Conservation (phyloP, 2,797 vertebrate genomes). For the Gymnoscopelus microlampas region DNA sequence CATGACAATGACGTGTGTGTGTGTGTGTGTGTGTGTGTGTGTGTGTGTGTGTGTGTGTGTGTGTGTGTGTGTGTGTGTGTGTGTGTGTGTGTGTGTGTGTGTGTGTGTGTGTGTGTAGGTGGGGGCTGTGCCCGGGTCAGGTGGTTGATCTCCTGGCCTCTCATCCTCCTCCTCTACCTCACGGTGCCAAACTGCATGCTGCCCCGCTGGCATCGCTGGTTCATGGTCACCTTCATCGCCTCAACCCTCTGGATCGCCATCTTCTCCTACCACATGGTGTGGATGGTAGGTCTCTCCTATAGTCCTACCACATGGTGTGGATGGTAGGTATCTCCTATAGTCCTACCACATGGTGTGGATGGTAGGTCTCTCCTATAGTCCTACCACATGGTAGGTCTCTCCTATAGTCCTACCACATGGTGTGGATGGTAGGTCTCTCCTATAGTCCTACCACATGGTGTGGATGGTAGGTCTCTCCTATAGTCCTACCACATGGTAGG, state of each 20-base stretch:
- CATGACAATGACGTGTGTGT: neutral
- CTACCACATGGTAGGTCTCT: constrained; percentile 74
- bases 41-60: neutral
- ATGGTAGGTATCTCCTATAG: constrained; percentile 74
- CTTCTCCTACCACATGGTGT: constrained; percentile 88
- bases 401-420: constrained; percentile 81
- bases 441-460: no score
- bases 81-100: constrained; percentile 1
- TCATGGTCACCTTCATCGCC: constrained; percentile 83
- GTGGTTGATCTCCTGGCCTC: constrained; percentile 85
- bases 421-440: constrained; percentile 76
- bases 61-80: neutral
- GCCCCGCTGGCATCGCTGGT: constrained; percentile 86
- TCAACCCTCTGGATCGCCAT: constrained; percentile 86
- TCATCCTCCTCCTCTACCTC: constrained; percentile 81
- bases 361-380: constrained; percentile 74
- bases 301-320: constrained; percentile 88
- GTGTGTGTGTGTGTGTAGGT: neutral
- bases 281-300: constrained; percentile 79
- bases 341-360: constrained; percentile 90
- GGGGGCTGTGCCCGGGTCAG: constrained; percentile 66
- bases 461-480: no score
- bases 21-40: constrained; percentile 3
- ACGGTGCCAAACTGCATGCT: constrained; percentile 83
- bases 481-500: no score